Conservation (phyloP, 2,797 vertebrate species). For the Benthosema pterotum region DNA sequence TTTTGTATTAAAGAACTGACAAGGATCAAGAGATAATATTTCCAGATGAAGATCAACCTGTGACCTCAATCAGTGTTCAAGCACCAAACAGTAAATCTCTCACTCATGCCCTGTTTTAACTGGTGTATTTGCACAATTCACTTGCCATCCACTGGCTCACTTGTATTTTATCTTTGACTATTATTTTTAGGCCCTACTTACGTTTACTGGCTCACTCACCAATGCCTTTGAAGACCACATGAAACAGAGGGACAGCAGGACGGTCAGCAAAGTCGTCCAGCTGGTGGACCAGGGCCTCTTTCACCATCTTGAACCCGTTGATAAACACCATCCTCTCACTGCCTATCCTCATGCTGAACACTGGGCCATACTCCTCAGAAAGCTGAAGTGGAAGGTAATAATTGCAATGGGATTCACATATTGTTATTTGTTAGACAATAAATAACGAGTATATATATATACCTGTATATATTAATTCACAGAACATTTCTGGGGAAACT, state of each 20-base stretch:
- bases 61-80: too few species aligned
- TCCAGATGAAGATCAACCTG: background rate
- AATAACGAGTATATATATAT: too few species aligned
- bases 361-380: constrained; percentile 68
- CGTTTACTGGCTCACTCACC: constrained; percentile 70
- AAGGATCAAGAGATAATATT: background rate
- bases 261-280: constrained; percentile 76
- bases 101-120: too few species aligned
- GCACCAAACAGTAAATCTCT: too few species aligned
- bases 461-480: too few species aligned
- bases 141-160: too few species aligned
- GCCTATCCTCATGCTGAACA: constrained; percentile 77
- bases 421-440: background rate
- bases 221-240: constrained; percentile 45
- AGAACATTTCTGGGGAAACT: too few species aligned
- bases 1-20: too few species aligned
- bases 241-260: constrained; percentile 56
- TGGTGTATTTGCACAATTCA: too few species aligned
- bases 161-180: too few species aligned
- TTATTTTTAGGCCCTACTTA: background rate
- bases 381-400: constrained; percentile 53
- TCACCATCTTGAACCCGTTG: constrained; percentile 76
- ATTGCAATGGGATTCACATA: constrained; percentile 5
- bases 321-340: constrained; percentile 67
- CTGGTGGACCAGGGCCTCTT: constrained; percentile 75